Percentiles rank a stretch among this genome's conserved stretches.
These are phyloP conservation scores for Callopanchax toddi DNA, from an alignment of 2,113 vertebrate genomes.

Conservation along the genomic window DNA sequence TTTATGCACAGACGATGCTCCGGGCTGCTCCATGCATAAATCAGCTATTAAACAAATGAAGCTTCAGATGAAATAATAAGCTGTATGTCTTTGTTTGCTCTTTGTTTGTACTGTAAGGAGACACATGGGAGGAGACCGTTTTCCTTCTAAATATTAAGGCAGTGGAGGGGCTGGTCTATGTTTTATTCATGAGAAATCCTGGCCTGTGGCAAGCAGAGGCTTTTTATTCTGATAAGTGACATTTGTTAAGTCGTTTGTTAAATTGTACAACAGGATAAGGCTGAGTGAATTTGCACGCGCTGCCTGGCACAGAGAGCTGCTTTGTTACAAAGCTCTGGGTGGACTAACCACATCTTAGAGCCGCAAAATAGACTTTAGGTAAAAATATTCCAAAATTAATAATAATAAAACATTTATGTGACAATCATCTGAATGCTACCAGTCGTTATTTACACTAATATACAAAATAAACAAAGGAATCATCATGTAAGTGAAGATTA, in stretches of 20 bases:
- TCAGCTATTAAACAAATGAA: constrained; percentile 32
- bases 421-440: too few relatives aligned
- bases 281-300: constrained; percentile 34
- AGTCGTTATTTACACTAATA: too few relatives aligned
- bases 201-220: constrained; percentile 43
- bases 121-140: constrained; percentile 23
- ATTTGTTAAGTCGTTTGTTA: constrained; percentile 70
- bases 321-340: not conserved
- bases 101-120: constrained; percentile 6
- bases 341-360: not conserved
- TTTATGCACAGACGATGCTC: constrained; percentile 38
- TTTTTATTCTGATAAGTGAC: constrained; percentile 56
- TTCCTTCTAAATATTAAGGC: constrained; percentile 23
- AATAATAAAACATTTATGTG: not conserved
- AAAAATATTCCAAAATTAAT: not conserved
- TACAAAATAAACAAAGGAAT: too few relatives aligned
- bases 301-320: not conserved
- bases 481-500: too few relatives aligned
- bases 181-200: constrained; percentile 69
- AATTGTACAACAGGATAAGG: constrained; percentile 58
- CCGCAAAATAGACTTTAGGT: not conserved
- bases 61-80: constrained; percentile 36
- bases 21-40: not conserved
- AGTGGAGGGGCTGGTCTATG: constrained; percentile 29
- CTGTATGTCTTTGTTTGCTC: constrained; percentile 32